These are phyloP conservation scores for Antigone vipio DNA, from an alignment of 2,113 vertebrate genomes.

Conservation along the genomic window DNA sequence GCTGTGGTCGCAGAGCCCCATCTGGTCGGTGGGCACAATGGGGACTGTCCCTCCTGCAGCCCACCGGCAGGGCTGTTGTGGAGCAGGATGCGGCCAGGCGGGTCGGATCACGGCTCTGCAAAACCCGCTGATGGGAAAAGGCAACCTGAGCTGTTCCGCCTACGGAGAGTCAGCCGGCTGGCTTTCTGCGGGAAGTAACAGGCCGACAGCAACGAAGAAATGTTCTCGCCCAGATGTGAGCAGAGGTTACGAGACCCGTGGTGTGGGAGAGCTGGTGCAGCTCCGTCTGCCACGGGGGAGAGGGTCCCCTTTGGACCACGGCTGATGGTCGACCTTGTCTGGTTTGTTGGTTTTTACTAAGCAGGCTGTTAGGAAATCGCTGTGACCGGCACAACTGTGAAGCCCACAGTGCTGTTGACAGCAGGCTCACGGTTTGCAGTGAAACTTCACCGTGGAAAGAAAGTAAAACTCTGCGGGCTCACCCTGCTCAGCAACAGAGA, in stretches of 20 bases:
- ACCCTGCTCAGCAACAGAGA: neutral
- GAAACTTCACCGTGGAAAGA: neutral
- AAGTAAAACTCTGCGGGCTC: no score
- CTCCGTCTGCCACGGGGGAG: neutral
- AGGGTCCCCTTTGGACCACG: neutral
- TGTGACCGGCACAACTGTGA: neutral
- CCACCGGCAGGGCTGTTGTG: neutral
- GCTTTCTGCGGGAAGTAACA: neutral
- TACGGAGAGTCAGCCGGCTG: neutral
- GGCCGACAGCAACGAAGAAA: neutral
- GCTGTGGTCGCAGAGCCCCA: neutral
- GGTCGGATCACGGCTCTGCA: neutral
- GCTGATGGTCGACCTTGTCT: accelerated
- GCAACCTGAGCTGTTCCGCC: neutral
- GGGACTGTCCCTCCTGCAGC: neutral
- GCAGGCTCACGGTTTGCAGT: neutral
- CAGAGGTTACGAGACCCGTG: accelerated
- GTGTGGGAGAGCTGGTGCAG: neutral
- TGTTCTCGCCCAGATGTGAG: neutral
- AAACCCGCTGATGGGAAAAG: neutral
- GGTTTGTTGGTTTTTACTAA: neutral
- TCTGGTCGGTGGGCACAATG: accelerated
- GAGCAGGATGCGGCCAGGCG: accelerated
- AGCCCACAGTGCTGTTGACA: neutral
- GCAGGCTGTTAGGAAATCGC: neutral